A percentile compares a stretch with the other conserved stretches of the same genome.
Conservation (phyloP, 2,113 vertebrate species). For the Puntigrus tetrazona region DNA sequence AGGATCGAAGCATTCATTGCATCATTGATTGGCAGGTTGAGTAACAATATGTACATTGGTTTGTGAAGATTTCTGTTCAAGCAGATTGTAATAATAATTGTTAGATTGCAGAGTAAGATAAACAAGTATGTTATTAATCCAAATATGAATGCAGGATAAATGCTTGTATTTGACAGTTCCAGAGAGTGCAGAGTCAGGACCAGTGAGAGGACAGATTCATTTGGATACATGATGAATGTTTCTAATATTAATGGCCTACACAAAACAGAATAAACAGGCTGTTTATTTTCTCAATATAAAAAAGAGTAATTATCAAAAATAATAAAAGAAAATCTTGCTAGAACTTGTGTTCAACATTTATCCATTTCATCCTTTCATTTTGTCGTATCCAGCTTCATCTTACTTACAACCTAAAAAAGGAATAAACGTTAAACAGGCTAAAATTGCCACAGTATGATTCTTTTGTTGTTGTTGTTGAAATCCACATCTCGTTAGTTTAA, state of each 20-base stretch:
- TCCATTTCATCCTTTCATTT: background rate
- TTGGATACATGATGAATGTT: background rate
- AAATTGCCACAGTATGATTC: background rate
- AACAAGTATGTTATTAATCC: conserved; percentile 1
- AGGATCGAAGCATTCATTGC: background rate
- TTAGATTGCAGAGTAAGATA: background rate
- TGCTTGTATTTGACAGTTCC: background rate
- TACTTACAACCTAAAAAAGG: background rate
- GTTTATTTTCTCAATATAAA: background rate
- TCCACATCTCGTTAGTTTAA: background rate
- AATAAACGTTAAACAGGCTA: background rate
- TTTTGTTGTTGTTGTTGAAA: background rate
- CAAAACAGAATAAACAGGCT: background rate
- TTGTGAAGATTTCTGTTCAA: conserved; percentile 23
- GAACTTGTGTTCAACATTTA: background rate
- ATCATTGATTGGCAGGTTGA: conserved; percentile 5
- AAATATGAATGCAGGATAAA: conserved; percentile 15
- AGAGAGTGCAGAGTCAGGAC: background rate
- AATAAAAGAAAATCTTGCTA: background rate
- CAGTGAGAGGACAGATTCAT: no score
- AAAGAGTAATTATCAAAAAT: no score
- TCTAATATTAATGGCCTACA: background rate
- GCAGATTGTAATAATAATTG: background rate
- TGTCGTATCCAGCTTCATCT: background rate
- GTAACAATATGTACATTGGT: background rate